Conservation (phyloP, 2,888 invertebrate species). For the Ochropacha duplaris region DNA sequence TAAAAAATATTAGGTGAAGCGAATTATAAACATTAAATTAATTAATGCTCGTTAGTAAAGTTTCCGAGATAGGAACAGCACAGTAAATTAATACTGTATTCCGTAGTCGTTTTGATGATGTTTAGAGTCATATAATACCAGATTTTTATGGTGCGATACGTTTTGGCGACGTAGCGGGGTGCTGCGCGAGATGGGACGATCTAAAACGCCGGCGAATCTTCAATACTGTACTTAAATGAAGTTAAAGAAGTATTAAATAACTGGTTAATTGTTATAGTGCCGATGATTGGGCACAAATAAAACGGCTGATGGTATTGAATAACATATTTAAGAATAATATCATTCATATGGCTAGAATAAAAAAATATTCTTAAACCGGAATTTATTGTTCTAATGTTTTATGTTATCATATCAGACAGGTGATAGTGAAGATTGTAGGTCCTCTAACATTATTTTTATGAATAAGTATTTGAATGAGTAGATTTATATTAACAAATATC, state of each 20-base stretch:
- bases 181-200: neutral
- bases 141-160: neutral
- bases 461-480: too few species aligned
- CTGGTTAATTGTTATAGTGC: neutral
- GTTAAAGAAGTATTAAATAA: neutral
- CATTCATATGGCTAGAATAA: too few species aligned
- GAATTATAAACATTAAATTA: neutral
- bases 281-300: neutral
- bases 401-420: too few species aligned
- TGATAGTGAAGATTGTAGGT: too few species aligned
- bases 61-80: neutral
- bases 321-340: too few species aligned
- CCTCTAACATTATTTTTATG: too few species aligned
- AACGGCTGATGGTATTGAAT: neutral
- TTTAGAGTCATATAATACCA: neutral
- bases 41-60: neutral
- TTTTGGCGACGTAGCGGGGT: constrained; percentile 1
- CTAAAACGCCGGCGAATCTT: neutral
- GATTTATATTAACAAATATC: too few species aligned
- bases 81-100: neutral
- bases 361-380: too few species aligned
- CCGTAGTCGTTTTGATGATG: neutral
- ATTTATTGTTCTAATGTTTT: too few species aligned
- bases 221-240: neutral
- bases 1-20: neutral